Evolutionary conservation across 2,888 invertebrate genomes (phyloP).

Genomic region (Poecilus cupreus): DNA sequence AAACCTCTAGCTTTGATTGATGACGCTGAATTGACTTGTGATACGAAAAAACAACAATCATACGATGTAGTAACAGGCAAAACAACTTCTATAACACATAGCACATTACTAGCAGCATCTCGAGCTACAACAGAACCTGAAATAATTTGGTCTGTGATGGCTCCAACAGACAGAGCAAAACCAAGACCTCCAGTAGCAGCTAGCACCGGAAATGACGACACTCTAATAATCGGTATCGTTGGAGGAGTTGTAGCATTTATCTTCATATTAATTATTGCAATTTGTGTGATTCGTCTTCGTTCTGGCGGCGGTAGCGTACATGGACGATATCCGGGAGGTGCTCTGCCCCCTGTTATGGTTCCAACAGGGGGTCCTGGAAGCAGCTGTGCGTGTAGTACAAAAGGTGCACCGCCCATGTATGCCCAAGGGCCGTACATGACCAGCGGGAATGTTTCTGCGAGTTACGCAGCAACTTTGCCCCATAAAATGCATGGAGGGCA

Average conservation of each 20-base stretch:
- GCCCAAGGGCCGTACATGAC: constrained; percentile 75
- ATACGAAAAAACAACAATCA: constrained; percentile 71
- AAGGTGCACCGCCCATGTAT: constrained; percentile 74
- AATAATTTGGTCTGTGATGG: constrained; percentile 92
- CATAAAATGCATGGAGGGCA: constrained; percentile 77
- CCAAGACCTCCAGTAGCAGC: constrained; percentile 76
- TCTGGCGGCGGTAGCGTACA: constrained; percentile 77
- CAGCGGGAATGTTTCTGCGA: constrained; percentile 69
- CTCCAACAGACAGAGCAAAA: constrained; percentile 78
- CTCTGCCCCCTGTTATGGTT: constrained; percentile 73
- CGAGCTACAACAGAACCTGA: constrained; percentile 84
- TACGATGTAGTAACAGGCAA: constrained; percentile 19
- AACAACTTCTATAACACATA: constrained; percentile 72
- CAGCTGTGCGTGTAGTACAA: constrained; percentile 75
- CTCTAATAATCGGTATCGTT: constrained; percentile 95
- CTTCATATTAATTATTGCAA: constrained; percentile 89
- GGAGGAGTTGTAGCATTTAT: constrained; percentile 95
- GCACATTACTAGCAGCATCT: constrained; percentile 72
- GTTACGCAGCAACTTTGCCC: constrained; percentile 79
- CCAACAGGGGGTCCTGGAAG: constrained; percentile 74
- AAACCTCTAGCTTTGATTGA: constrained; percentile 84
- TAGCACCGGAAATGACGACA: constrained; percentile 87
- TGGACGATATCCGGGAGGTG: constrained; percentile 65
- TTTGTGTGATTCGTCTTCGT: constrained; percentile 88
- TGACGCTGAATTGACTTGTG: constrained; percentile 89